Percentiles rank a stretch among this genome's conserved stretches.
Evolutionary conservation across 2,888 invertebrate genomes (phyloP).

Genomic region (Villa cingulata): DNA sequence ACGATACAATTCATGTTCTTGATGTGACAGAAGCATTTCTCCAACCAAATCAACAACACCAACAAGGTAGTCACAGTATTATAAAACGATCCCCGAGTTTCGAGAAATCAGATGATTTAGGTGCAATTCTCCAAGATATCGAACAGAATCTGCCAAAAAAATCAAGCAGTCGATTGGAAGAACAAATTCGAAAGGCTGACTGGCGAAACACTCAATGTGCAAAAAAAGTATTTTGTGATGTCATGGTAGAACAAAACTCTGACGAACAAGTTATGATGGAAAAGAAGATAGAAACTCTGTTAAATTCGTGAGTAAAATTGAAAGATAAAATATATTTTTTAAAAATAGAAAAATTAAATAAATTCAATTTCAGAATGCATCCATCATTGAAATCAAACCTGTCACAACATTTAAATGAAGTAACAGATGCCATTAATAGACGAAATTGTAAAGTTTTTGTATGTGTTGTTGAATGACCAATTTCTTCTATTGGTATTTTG

Average conservation of each 20-base stretch:
- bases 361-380: conserved; percentile 42
- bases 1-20: conserved; percentile 2
- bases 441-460: conserved; percentile 53
- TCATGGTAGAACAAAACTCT: conserved; percentile 52
- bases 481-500: no score
- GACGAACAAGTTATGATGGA: conserved; percentile 63
- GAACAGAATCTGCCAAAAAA: conserved; percentile 17
- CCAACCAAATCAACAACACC: neutral
- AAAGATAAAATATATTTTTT: neutral
- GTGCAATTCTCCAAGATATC: conserved; percentile 26
- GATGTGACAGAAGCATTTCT: conserved; percentile 7
- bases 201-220: conserved; percentile 69
- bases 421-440: conserved; percentile 56
- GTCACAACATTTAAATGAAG: conserved; percentile 55
- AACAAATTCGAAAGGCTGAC: conserved; percentile 41
- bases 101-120: conserved; percentile 26
- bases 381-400: conserved; percentile 44
- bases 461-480: conserved; percentile 31
- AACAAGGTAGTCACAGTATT: neutral
- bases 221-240: conserved; percentile 62
- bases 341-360: neutral
- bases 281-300: conserved; percentile 61
- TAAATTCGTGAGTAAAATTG: conserved; percentile 53
- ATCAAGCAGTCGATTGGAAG: conserved; percentile 16
- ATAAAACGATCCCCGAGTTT: conserved; percentile 9